A percentile compares a stretch with the other conserved stretches of the same genome.
phyloP scores from a whole-genome alignment of 2,888 invertebrate genomes.

The Pterobdella sp. region DNA sequence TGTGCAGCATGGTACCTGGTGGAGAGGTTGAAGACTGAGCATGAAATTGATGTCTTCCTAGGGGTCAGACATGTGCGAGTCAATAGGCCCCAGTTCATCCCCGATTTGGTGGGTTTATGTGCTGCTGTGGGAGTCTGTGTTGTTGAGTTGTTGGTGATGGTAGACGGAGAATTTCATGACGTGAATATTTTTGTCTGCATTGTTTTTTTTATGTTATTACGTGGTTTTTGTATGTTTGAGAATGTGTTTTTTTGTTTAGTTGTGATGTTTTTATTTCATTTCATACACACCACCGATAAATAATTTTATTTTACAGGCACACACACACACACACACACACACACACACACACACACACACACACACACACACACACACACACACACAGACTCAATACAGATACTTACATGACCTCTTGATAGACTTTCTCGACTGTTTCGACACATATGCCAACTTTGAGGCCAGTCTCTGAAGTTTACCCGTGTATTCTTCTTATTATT shows the following conservation, averaged over 20 bases:
- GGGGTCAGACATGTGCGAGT: constrained; percentile 47
- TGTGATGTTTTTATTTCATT: background rate
- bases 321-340: constrained; percentile 11
- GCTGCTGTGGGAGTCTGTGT: constrained; percentile 1
- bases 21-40: constrained; percentile 47
- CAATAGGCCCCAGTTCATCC: constrained; percentile 47
- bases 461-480: constrained; percentile 14
- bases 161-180: too few species aligned
- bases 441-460: constrained; percentile 41
- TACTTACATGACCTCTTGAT: constrained; percentile 37
- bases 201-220: too few species aligned
- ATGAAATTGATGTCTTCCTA: constrained; percentile 49
- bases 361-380: constrained; percentile 14
- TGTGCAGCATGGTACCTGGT: constrained; percentile 46
- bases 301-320: background rate
- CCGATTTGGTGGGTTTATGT: constrained; percentile 38
- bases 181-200: too few species aligned
- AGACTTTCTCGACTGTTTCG: constrained; percentile 41
- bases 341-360: constrained; percentile 14
- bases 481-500: background rate
- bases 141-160: background rate
- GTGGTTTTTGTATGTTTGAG: background rate
- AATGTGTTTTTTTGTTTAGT: background rate
- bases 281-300: too few species aligned
- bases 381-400: constrained; percentile 1